A percentile compares a stretch with the other conserved stretches of the same genome.
Conservation (phyloP, 2,888 invertebrate species). For the Chalcis sispes region DNA sequence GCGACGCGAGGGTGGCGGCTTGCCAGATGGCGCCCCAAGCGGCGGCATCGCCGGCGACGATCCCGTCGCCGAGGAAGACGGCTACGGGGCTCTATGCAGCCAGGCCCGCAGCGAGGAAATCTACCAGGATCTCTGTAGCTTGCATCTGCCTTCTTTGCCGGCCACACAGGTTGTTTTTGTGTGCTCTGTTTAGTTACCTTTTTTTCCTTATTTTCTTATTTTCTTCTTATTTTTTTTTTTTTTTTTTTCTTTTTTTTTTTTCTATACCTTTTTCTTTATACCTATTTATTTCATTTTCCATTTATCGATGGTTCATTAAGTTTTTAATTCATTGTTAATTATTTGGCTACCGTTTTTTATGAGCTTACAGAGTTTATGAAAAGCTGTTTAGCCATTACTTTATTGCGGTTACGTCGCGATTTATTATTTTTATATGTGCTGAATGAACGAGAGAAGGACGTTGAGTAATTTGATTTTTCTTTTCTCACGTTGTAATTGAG, state of each 20-base stretch:
- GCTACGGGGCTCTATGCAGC: conserved; percentile 84
- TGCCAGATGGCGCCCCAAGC: conserved; percentile 66
- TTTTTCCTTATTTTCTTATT: not conserved
- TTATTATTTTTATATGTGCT: no score
- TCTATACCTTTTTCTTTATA: not conserved
- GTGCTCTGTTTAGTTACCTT: not conserved
- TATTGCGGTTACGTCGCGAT: no score
- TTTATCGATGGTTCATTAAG: no score
- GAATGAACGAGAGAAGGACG: no score
- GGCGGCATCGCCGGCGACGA: conserved; percentile 60
- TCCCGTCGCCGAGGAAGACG: conserved; percentile 75
- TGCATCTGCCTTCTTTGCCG: conserved; percentile 77
- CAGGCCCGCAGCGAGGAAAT: conserved; percentile 92
- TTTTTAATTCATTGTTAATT: no score
- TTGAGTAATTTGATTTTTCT: no score
- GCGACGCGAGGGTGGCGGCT: conserved; percentile 70
- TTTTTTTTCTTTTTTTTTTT: conserved; percentile 54
- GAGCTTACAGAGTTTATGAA: no score
- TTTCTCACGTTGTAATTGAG: no score
- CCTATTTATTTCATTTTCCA: no score
- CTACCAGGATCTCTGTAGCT: conserved; percentile 94
- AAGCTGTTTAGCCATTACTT: no score
- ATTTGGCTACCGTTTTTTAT: no score
- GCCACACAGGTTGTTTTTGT: conserved; percentile 72
- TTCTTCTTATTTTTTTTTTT: conserved; percentile 1